phyloP scores from a whole-genome alignment of 2,888 invertebrate genomes.

The Heliconius ethilla region DNA sequence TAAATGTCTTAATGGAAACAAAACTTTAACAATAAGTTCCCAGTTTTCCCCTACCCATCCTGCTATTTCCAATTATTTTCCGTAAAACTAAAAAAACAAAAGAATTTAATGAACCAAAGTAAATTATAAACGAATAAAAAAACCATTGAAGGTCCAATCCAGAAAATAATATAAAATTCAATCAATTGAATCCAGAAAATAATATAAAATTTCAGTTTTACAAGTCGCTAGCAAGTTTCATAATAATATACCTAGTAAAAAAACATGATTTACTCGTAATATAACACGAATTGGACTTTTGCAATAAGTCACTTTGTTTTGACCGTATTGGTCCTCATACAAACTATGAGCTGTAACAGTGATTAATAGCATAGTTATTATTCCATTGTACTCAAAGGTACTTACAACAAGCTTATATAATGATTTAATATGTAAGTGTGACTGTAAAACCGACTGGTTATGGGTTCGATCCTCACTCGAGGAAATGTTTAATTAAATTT shows the following conservation, averaged over 20 bases:
- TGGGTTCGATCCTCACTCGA: too few species aligned
- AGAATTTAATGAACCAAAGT: background rate
- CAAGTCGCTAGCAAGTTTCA: background rate
- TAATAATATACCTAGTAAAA: background rate
- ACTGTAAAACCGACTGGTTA: too few species aligned
- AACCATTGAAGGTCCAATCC: too few species aligned
- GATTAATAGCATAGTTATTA: conserved; percentile 12
- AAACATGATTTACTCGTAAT: background rate
- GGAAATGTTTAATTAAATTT: too few species aligned
- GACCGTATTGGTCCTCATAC: conserved; percentile 2
- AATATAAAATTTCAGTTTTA: background rate
- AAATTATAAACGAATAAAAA: background rate
- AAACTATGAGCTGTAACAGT: conserved; percentile 1
- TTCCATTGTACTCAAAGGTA: conserved; percentile 3
- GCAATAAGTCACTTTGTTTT: conserved; percentile 24
- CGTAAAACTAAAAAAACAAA: background rate
- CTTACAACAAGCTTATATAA: background rate
- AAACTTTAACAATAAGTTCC: too few species aligned
- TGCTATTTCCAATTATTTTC: too few species aligned
- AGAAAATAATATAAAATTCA: background rate
- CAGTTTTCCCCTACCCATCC: too few species aligned
- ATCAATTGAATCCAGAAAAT: too few species aligned
- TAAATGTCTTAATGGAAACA: background rate
- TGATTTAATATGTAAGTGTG: background rate
- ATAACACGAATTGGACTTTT: background rate